These are phyloP conservation scores for Pharmacophagus antenor DNA, from an alignment of 2,888 invertebrate species.

Conservation along the genomic window DNA sequence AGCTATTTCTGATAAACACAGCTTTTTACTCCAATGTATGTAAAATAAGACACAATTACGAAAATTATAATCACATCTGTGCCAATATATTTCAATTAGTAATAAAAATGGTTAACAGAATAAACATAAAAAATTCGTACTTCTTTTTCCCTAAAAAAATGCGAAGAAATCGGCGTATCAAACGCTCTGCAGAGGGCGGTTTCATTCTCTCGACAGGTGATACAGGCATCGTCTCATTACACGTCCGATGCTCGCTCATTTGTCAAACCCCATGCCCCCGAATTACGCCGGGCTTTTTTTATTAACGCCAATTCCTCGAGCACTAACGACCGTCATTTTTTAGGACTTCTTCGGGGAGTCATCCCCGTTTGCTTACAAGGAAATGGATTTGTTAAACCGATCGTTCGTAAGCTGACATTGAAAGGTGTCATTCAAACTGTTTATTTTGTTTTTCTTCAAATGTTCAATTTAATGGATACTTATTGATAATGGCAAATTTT, in stretches of 20 bases:
- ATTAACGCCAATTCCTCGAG: conserved; percentile 72
- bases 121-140: conserved; percentile 4
- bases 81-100: neutral
- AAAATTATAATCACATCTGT: neutral
- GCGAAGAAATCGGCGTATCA: conserved; percentile 31
- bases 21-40: too few species aligned
- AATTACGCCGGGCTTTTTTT: conserved; percentile 60
- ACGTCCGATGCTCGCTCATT: conserved; percentile 58
- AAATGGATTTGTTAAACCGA: conserved; percentile 32
- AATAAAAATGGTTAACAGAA: neutral
- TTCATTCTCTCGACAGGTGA: conserved; percentile 62
- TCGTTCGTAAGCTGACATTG: conserved; percentile 4
- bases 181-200: conserved; percentile 47
- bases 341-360: conserved; percentile 36
- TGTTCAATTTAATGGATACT: too few species aligned
- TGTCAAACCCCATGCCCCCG: conserved; percentile 64
- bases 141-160: conserved; percentile 10
- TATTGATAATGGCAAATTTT: too few species aligned
- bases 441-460: neutral
- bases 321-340: conserved; percentile 71
- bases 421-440: neutral
- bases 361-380: conserved; percentile 37
- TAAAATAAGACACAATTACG: too few species aligned
- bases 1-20: neutral
- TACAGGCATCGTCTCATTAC: conserved; percentile 65